A percentile compares a stretch with the other conserved stretches of the same genome.
Conservation (phyloP, 2,797 vertebrate species). For the Danio kyathit region DNA sequence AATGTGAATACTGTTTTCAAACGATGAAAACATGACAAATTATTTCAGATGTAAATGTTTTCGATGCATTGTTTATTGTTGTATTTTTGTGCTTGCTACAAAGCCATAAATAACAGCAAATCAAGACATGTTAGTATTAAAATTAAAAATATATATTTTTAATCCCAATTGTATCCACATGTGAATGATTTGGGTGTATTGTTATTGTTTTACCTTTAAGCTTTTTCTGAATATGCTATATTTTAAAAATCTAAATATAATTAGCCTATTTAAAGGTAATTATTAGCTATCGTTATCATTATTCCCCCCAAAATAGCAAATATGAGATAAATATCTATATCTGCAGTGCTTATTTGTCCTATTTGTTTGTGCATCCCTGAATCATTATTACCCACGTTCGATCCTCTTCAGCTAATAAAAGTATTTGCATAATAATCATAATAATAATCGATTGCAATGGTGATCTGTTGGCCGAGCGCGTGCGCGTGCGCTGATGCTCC, state of each 20-base stretch:
- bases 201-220: slow-evolving; percentile 15
- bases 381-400: slow-evolving; percentile 51
- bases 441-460: not conserved
- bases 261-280: not conserved
- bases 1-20: no score
- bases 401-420: not conserved
- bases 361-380: slow-evolving; percentile 49
- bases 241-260: no score
- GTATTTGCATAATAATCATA: not conserved
- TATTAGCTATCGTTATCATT: not conserved
- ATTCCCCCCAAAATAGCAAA: no score
- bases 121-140: not conserved
- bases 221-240: no score
- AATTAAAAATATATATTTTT: not conserved
- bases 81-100: not conserved
- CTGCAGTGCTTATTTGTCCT: slow-evolving; percentile 22
- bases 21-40: no score
- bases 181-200: not conserved
- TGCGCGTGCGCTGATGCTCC: not conserved
- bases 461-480: not conserved
- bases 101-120: not conserved
- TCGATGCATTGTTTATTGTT: slow-evolving; percentile 1
- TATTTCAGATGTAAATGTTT: not conserved
- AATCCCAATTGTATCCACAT: no score
- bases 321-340: no score